Evolutionary conservation across 2,113 vertebrate species (phyloP).

Genomic region (Hypocryptadius cinnamomeus): DNA sequence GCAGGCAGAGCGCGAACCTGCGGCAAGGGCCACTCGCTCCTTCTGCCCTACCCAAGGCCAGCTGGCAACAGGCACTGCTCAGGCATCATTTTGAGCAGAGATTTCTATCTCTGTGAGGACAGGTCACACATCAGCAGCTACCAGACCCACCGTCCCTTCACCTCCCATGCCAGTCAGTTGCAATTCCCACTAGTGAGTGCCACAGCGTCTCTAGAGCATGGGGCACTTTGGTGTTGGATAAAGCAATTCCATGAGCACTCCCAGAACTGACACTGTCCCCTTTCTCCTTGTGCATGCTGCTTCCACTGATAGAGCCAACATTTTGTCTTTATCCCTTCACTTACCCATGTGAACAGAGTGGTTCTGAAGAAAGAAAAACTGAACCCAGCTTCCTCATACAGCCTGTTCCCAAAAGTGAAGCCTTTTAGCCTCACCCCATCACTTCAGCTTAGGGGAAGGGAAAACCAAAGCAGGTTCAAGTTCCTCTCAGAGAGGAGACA

Average conservation of each 20-base stretch:
- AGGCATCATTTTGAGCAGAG: rapidly evolving
- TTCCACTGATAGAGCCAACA: not conserved
- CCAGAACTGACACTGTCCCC: not conserved
- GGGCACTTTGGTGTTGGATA: not conserved
- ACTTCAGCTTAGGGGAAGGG: not conserved
- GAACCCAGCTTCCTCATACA: not conserved
- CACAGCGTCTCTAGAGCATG: not conserved
- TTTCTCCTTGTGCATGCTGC: not conserved
- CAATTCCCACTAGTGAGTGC: not conserved
- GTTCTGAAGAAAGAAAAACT: not conserved
- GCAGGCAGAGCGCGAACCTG: not conserved
- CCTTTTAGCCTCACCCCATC: not conserved
- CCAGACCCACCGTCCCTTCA: not conserved
- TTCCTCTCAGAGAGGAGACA: not conserved
- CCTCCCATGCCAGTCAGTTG: rapidly evolving
- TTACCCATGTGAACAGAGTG: not conserved
- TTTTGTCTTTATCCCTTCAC: not conserved
- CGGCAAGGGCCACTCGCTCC: not conserved
- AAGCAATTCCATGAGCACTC: not conserved
- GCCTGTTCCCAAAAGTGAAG: not conserved
- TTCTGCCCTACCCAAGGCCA: rapidly evolving
- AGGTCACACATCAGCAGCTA: not conserved
- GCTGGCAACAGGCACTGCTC: not conserved
- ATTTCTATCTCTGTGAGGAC: not conserved
- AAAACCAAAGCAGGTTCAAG: not conserved